Percentiles rank a stretch among this genome's conserved stretches.
phyloP scores from a whole-genome alignment of 2,113 vertebrate species.

The Cyphomyrus discorhynchus region DNA sequence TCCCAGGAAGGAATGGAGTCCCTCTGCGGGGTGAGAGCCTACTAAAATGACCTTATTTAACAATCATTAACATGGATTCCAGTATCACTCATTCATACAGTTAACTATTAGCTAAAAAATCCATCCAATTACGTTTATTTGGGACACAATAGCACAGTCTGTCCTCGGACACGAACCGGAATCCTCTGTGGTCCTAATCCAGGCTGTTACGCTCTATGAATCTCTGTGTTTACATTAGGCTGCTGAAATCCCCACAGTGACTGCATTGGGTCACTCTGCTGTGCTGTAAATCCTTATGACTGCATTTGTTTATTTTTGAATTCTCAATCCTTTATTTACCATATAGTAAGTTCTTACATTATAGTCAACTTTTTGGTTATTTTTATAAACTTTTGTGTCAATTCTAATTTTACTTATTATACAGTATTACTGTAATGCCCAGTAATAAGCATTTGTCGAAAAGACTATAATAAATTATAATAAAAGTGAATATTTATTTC shows the following conservation, averaged over 20 bases:
- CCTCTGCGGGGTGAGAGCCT: neutral
- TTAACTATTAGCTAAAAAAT: neutral
- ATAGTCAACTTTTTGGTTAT: neutral
- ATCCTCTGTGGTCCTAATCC: neutral
- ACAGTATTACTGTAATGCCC: neutral
- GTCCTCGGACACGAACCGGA: neutral
- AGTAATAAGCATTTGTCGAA: neutral
- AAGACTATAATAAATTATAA: neutral
- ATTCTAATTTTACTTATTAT: neutral
- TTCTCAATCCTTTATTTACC: neutral
- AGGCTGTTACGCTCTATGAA: neutral
- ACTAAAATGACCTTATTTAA: neutral
- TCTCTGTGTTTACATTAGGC: neutral
- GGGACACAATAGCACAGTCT: neutral
- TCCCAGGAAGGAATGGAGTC: neutral
- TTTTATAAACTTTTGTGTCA: neutral
- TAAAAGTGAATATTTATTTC: neutral
- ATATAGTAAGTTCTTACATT: neutral
- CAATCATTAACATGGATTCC: neutral
- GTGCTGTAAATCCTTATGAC: neutral
- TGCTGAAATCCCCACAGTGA: neutral
- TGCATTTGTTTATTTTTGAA: neutral
- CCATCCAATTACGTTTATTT: neutral
- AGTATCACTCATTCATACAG: neutral
- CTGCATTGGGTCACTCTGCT: neutral